Conservation (phyloP, 2,888 invertebrate species). For the Sympetrum striolatum region DNA sequence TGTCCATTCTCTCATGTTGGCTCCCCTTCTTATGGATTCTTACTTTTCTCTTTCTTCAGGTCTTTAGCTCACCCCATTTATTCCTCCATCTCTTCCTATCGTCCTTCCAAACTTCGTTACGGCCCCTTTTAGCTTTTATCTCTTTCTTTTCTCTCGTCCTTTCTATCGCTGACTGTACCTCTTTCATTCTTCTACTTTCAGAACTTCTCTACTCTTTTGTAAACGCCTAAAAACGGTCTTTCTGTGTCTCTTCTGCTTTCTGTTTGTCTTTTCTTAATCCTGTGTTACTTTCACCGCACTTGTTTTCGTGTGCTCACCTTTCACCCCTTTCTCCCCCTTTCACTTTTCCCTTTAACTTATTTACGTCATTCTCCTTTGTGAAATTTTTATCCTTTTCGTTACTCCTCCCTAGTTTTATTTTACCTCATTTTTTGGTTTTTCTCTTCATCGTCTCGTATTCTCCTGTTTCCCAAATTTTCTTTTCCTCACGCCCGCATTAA, state of each 20-base stretch:
- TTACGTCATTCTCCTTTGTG: not conserved
- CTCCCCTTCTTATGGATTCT: not conserved
- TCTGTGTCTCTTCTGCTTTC: not conserved
- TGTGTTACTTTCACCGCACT: not conserved
- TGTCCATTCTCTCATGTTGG: not conserved
- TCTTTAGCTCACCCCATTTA: no score
- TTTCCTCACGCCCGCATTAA: not conserved
- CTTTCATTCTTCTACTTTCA: not conserved
- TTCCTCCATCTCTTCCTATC: not conserved
- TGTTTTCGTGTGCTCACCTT: not conserved
- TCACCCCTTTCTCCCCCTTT: not conserved
- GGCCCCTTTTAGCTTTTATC: not conserved
- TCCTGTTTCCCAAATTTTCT: not conserved
- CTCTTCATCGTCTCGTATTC: not conserved
- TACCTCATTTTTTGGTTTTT: not conserved
- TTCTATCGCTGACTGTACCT: not conserved
- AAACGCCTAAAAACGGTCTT: not conserved
- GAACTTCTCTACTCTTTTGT: not conserved
- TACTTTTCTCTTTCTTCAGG: not conserved
- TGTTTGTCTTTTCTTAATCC: not conserved
- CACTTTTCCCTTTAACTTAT: not conserved
- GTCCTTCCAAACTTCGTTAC: not conserved
- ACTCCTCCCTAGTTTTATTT: not conserved
- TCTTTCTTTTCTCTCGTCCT: not conserved
- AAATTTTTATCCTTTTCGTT: not conserved